Conservation (phyloP, 1,140 invertebrate genomes). For the Tetragonula clypearis region DNA sequence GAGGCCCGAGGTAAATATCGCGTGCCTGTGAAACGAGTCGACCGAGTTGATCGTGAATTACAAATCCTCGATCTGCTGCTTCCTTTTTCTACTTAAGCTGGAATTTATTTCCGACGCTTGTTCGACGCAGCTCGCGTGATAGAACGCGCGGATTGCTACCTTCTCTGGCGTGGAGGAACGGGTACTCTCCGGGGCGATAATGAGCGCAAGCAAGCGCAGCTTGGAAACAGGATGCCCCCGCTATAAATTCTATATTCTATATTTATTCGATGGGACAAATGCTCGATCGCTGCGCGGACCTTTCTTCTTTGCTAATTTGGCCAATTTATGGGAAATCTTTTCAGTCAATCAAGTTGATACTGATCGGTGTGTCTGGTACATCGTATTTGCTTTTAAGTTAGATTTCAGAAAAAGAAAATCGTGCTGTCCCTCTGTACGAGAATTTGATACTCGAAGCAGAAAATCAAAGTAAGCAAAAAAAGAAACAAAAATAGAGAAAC, state of each 20-base stretch:
- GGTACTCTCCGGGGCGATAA: constrained; percentile 37
- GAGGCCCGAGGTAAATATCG: background rate
- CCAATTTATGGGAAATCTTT: no score
- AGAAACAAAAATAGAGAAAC: no score
- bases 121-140: constrained; percentile 19
- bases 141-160: constrained; percentile 15
- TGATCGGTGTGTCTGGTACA: no score
- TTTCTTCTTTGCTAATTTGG: background rate
- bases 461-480: no score
- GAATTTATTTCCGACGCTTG: constrained; percentile 14
- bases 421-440: no score
- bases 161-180: constrained; percentile 39
- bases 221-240: constrained; percentile 7
- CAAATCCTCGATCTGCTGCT: background rate
- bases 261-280: constrained; percentile 43
- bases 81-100: background rate
- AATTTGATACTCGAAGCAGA: no score
- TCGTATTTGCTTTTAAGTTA: no score
- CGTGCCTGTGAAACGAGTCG: background rate
- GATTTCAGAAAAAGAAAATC: no score
- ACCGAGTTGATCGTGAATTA: constrained; percentile 8
- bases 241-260: constrained; percentile 51
- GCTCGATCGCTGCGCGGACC: background rate
- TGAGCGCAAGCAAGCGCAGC: constrained; percentile 34
- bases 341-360: no score